A percentile compares a stretch with the other conserved stretches of the same genome.
phyloP scores from a whole-genome alignment of 2,888 invertebrate species.

The Tenthredo distinguenda region DNA sequence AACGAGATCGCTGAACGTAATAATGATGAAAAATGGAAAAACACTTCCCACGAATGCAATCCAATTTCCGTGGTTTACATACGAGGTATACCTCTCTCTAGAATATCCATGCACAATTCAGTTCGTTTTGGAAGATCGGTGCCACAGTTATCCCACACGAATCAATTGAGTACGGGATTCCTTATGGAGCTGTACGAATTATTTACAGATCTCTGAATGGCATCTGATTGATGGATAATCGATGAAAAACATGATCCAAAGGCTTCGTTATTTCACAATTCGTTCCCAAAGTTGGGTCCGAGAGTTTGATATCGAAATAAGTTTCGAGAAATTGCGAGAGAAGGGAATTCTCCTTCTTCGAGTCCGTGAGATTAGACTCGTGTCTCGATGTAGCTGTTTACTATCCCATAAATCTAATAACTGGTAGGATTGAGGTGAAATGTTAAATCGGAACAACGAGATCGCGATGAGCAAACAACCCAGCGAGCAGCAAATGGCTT shows the following conservation, averaged over 20 bases:
- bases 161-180: no score
- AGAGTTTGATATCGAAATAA: background rate
- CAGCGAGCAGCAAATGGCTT: constrained; percentile 39
- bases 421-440: background rate
- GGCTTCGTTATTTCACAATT: background rate
- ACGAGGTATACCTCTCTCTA: background rate
- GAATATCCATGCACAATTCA: no score
- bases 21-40: background rate
- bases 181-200: background rate
- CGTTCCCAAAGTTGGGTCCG: background rate
- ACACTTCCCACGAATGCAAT: background rate
- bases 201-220: background rate
- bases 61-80: background rate
- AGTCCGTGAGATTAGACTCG: background rate
- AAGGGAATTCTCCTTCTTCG: background rate
- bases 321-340: background rate
- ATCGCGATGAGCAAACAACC: constrained; percentile 19
- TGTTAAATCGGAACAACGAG: constrained; percentile 21
- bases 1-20: background rate
- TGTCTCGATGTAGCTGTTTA: background rate
- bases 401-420: background rate
- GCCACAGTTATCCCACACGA: no score
- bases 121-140: no score
- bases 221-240: background rate
- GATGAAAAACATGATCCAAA: background rate